Conservation (phyloP, 2,113 vertebrate genomes). For the Vanacampus margaritifer region DNA sequence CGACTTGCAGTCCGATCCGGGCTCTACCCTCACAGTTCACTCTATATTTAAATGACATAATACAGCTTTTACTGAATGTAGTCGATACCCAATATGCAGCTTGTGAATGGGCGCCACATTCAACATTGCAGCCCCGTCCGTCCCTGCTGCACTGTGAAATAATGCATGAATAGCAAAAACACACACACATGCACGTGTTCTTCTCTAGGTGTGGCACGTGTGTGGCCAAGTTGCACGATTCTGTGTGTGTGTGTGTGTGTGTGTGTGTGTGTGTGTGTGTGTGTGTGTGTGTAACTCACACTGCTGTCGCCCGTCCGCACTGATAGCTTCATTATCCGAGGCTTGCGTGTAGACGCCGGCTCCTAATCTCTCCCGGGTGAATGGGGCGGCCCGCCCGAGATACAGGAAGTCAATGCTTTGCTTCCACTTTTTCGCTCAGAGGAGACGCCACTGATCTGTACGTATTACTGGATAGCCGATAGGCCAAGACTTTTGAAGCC, state of each 20-base stretch:
- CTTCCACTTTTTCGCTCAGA: conserved; percentile 47
- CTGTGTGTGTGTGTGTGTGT: conserved; percentile 22
- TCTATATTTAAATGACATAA: background rate
- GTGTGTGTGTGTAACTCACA: conserved; percentile 50
- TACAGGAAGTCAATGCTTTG: conserved; percentile 43
- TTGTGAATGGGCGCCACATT: background rate
- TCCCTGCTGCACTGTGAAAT: conserved; percentile 41
- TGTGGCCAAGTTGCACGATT: conserved; percentile 40
- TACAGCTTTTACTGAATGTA: background rate
- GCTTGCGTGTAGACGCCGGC: conserved; percentile 72
- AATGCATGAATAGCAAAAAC: conserved; percentile 39
- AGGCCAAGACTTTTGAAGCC: no score
- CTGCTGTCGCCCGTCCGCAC: conserved; percentile 63
- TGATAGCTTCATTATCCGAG: conserved; percentile 76
- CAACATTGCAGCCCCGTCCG: background rate
- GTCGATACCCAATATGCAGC: background rate
- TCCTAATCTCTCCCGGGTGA: conserved; percentile 67
- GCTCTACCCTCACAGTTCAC: no score
- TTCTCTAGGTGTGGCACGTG: conserved; percentile 40
- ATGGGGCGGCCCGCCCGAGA: conserved; percentile 45
- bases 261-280: conserved; percentile 19
- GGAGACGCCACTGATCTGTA: conserved; percentile 6
- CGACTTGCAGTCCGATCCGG: no score
- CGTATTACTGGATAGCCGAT: no score
- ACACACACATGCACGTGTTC: conserved; percentile 18